phyloP scores from a whole-genome alignment of 2,113 vertebrate species.

The Hiodon alosoides region DNA sequence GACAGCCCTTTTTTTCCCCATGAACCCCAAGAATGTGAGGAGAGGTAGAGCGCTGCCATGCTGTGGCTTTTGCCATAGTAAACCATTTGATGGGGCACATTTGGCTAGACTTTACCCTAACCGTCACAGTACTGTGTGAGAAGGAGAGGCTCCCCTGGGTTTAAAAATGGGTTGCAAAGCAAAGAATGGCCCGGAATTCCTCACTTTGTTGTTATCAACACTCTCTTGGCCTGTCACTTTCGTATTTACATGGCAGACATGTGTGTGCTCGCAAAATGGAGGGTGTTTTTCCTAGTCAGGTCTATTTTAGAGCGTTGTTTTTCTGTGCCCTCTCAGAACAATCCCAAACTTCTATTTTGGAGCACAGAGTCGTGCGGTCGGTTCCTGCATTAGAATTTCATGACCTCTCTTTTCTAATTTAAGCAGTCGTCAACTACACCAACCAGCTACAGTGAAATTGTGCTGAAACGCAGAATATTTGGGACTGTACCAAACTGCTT shows the following conservation, averaged over 20 bases:
- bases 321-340: conserved; percentile 51
- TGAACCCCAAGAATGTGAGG: conserved; percentile 30
- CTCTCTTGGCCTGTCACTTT: background rate
- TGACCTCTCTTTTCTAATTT: conserved; percentile 53
- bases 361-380: conserved; percentile 27
- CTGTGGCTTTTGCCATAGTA: conserved; percentile 37
- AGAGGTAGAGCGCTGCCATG: conserved; percentile 25
- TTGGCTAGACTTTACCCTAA: conserved; percentile 22
- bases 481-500: background rate
- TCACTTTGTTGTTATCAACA: background rate
- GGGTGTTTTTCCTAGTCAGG: conserved; percentile 11
- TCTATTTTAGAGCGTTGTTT: conserved; percentile 58
- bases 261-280: background rate
- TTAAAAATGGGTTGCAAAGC: conserved; percentile 8
- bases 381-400: conserved; percentile 53
- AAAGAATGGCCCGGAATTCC: background rate
- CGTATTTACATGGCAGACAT: conserved; percentile 1
- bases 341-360: conserved; percentile 54
- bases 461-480: background rate
- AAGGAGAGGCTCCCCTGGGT: background rate
- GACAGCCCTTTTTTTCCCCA: too few species aligned
- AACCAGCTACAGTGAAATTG: background rate
- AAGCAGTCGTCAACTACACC: conserved; percentile 1
- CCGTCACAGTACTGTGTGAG: background rate
- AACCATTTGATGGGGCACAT: conserved; percentile 23